Percentiles rank a stretch among this genome's conserved stretches.
Evolutionary conservation across 35 echinoderm and acorn worm species (phyloP).

Genomic region (Apostichopus californicus): DNA sequence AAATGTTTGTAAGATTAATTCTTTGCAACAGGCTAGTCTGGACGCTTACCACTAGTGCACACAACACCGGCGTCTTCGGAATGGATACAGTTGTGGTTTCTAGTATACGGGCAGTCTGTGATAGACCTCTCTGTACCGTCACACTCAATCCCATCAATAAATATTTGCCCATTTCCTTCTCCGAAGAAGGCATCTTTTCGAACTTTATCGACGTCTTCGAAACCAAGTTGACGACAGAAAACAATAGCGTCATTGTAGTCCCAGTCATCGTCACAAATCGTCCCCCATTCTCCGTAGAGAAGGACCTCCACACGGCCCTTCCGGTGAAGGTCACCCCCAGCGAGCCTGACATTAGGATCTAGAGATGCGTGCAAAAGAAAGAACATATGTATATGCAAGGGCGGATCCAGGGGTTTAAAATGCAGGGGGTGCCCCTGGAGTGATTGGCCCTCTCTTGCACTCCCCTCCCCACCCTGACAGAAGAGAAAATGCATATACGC

Average conservation of each 20-base stretch:
- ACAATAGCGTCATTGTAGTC: constrained; percentile 7
- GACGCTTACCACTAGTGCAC: too few species aligned
- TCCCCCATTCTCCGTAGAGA: constrained; percentile 32
- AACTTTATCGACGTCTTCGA: background rate
- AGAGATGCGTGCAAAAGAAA: background rate
- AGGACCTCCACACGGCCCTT: constrained; percentile 39
- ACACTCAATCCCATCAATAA: background rate
- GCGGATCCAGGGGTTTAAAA: too few species aligned
- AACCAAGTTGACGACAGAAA: constrained; percentile 60
- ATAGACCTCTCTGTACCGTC: background rate
- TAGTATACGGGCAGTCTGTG: background rate
- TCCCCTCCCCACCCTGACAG: too few species aligned
- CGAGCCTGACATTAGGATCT: background rate
- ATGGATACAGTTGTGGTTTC: background rate
- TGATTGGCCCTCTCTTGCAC: too few species aligned
- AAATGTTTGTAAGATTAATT: too few species aligned
- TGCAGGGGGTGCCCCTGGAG: too few species aligned
- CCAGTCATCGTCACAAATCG: constrained; percentile 34
- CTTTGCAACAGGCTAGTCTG: too few species aligned
- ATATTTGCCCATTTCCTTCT: background rate
- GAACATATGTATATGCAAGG: too few species aligned
- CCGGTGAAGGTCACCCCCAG: background rate
- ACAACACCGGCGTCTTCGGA: background rate
- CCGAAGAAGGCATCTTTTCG: background rate
- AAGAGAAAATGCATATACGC: too few species aligned